A percentile compares a stretch with the other conserved stretches of the same genome.
phyloP scores from a whole-genome alignment of 2,797 vertebrate species.

The Smutsia temminckii region DNA sequence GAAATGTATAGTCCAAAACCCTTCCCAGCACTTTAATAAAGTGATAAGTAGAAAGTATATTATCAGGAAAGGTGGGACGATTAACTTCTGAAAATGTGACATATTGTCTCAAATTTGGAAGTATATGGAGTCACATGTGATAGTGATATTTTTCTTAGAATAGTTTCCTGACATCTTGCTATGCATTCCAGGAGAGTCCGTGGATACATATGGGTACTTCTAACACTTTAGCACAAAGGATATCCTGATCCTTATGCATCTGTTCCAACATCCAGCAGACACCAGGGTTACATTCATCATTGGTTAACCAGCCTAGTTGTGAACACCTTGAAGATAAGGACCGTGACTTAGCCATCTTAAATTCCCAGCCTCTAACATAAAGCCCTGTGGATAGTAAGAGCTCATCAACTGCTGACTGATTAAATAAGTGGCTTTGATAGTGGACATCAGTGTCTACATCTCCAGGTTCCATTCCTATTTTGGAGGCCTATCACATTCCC shows the following conservation, averaged over 20 bases:
- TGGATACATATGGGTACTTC: neutral
- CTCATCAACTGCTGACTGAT: neutral
- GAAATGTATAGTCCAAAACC: neutral
- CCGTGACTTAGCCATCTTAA: neutral
- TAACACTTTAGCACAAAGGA: neutral
- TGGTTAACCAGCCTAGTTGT: neutral
- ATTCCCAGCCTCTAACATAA: neutral
- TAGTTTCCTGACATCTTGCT: neutral
- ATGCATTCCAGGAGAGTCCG: neutral
- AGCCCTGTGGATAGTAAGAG: neutral
- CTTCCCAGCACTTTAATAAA: neutral
- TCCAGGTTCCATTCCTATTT: neutral
- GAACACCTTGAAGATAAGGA: neutral
- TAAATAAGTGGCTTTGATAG: neutral
- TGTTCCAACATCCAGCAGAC: neutral
- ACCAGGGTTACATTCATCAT: neutral
- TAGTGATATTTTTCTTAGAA: neutral
- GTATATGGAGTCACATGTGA: neutral
- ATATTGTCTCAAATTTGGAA: slow-evolving; percentile 3
- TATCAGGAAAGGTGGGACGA: neutral
- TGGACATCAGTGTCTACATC: neutral
- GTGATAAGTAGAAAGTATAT: neutral
- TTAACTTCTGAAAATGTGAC: neutral
- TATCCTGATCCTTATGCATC: neutral
- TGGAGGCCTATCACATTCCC: neutral